These are phyloP conservation scores for Latrodectus hesperus DNA, from an alignment of 2,888 invertebrate species.

Conservation along the genomic window DNA sequence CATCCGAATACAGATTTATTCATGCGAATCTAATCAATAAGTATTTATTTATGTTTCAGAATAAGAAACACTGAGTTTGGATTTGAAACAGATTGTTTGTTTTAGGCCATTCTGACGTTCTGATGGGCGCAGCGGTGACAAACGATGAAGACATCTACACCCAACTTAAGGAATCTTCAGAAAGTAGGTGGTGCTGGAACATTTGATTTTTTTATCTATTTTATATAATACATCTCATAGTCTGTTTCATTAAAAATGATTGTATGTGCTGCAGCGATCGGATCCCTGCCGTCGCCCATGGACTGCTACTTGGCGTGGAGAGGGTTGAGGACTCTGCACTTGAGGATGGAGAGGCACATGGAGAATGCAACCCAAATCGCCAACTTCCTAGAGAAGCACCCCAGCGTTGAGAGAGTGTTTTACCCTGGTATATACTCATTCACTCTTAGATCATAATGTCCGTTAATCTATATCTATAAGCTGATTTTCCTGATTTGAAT, in stretches of 20 bases:
- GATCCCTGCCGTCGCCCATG: slow-evolving; percentile 95
- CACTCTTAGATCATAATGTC: no score
- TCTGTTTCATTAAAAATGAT: background rate
- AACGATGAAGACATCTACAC: slow-evolving; percentile 83
- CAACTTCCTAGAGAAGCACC: slow-evolving; percentile 86
- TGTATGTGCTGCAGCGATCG: slow-evolving; percentile 81
- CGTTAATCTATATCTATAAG: no score
- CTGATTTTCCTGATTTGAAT: no score
- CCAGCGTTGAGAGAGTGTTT: slow-evolving; percentile 84
- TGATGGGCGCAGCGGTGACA: slow-evolving; percentile 94
- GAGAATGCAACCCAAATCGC: slow-evolving; percentile 86
- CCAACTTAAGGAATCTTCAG: slow-evolving; percentile 88
- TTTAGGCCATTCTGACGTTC: slow-evolving; percentile 91
- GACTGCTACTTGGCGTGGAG: slow-evolving; percentile 95
- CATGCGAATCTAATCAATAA: no score
- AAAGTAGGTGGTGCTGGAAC: slow-evolving; percentile 79
- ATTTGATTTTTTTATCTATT: background rate
- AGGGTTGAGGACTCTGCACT: slow-evolving; percentile 92
- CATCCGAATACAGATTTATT: no score
- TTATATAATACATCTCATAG: no score
- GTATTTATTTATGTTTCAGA: no score
- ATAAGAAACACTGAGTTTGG: no score
- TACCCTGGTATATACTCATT: slow-evolving; percentile 73
- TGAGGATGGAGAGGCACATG: slow-evolving; percentile 93
- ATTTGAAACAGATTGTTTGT: background rate